Percentiles rank a stretch among this genome's conserved stretches.
These are phyloP conservation scores for Hippolais icterina DNA, from an alignment of 2,113 vertebrate species.

Conservation along the genomic window DNA sequence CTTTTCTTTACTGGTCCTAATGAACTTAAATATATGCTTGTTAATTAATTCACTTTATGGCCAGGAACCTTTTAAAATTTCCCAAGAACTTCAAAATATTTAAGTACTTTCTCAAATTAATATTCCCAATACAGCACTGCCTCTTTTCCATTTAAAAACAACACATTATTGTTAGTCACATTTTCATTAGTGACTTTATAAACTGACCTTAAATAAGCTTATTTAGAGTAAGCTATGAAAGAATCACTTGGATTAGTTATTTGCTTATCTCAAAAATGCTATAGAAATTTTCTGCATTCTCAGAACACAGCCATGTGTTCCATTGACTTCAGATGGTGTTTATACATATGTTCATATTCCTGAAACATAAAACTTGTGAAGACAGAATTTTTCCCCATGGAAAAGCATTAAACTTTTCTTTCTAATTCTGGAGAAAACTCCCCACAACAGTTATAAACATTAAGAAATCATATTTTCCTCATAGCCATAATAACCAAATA, in stretches of 20 bases:
- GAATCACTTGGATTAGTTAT: not conserved
- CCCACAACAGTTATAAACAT: not conserved
- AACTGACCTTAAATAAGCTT: not conserved
- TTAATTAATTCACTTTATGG: not conserved
- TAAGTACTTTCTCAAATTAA: not conserved
- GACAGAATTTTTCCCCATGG: not conserved
- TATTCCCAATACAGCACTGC: not conserved
- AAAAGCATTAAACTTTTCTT: not conserved
- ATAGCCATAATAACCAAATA: not conserved
- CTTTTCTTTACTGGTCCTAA: not conserved
- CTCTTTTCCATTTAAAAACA: not conserved
- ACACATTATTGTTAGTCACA: not conserved
- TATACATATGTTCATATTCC: not conserved
- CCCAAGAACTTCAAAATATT: not conserved
- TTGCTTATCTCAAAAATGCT: not conserved
- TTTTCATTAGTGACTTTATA: not conserved
- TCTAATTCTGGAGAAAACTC: not conserved
- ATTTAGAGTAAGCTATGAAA: not conserved
- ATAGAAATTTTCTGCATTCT: not conserved
- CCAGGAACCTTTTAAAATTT: not conserved
- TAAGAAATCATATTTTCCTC: not conserved
- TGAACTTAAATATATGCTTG: not conserved
- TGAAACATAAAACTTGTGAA: not conserved
- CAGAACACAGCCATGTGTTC: not conserved
- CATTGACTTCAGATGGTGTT: fast-evolving